Evolutionary conservation across 2,888 invertebrate species (phyloP), one percentile per base, ranked within the genome.

Genomic region (Sthenelais limicola): DNA sequence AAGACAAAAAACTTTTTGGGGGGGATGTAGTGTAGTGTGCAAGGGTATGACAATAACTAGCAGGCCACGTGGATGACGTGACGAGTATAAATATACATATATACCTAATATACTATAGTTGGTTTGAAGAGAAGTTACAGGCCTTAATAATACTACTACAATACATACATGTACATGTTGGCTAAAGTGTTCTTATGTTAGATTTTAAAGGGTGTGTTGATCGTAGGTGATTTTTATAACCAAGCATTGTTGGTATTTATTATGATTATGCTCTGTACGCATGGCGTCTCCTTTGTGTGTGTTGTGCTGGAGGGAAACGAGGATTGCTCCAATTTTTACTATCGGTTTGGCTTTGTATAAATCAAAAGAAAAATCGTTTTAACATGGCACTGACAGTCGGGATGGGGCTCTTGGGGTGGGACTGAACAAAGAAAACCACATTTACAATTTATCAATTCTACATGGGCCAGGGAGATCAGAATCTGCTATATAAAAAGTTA

Each of bases 161-260:
- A n/a, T n/a, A n/a, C n/a, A n/a, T n/a, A n/a, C n/a, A n/a, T n/a
- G n/a, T 62, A 38, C 18, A 38, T 38, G 62, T 62, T 62, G 62
- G 62, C 62, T 62, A 62, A 35, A 35, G 62, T 62, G 62, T 62
- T 62, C 62, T 62, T 62, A 62, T 38, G 62, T 62, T 62, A 62
- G 62, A 62, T 62, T 62, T 62, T 62, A 62, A 9, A 62, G 43
- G 62, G 62, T 62, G 62, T 62, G 62, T 38, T 43, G 26, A 38
- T 21, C 4, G 38, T 62, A 62, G 62, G 38, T 62, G 62, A 62
- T 62, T 62, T 62, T 62, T 62, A 62, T 62, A 62, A 38, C 62
- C 21, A 43, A 38, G 24, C 24, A 35, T 35, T 28, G 62, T 62
- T 62, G 62, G 62, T 62, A 62, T 62, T 62, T 62, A 62, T 62